Evolutionary conservation across 2,113 vertebrate species (phyloP).

Genomic region (Gavia stellata): DNA sequence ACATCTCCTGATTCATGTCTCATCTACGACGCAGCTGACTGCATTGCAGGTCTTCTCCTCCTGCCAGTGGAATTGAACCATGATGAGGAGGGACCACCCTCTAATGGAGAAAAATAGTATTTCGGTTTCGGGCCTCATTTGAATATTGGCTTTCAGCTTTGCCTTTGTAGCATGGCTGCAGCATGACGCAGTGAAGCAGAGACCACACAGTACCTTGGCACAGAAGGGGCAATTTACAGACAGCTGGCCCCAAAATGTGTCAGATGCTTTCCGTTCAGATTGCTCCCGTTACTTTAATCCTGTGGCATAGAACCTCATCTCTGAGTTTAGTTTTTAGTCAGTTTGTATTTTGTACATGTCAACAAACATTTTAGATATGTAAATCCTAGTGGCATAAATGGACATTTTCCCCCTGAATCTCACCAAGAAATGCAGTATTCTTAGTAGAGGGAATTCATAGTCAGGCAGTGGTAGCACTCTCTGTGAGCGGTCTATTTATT

Average conservation of each 20-base stretch:
- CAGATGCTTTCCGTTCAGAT: not conserved
- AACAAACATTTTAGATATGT: not conserved
- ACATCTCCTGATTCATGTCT: not conserved
- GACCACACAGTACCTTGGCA: not conserved
- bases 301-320: not conserved
- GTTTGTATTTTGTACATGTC: not conserved
- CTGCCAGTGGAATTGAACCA: constrained; percentile 42
- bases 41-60: constrained; percentile 23
- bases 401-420: not conserved
- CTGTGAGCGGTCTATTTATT: not conserved
- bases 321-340: not conserved
- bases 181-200: not conserved
- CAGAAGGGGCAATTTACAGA: constrained; percentile 11
- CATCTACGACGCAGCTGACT: not conserved
- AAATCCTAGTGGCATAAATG: not conserved
- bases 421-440: not conserved
- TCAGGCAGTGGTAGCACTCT: not conserved
- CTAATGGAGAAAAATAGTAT: constrained; percentile 32
- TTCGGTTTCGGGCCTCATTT: not conserved
- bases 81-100: constrained; percentile 48
- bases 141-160: constrained; percentile 14
- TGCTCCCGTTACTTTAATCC: not conserved
- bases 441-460: not conserved
- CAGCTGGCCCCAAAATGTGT: constrained; percentile 6
- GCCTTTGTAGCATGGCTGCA: constrained; percentile 7